Evolutionary conservation across 2,113 vertebrate genomes (phyloP).

Genomic region (Heterocephalus glaber): DNA sequence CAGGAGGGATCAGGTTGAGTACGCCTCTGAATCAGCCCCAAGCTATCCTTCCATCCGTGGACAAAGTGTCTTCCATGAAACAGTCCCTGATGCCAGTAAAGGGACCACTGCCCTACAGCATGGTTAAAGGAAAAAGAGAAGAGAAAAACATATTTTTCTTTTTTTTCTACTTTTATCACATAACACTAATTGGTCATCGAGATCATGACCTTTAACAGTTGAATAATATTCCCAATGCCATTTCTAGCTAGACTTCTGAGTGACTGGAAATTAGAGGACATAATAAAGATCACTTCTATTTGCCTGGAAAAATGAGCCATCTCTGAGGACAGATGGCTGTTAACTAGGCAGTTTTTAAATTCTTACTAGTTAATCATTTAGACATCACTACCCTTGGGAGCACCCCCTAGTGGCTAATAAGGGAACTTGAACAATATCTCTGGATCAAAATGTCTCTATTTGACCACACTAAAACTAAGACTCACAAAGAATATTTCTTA

Average conservation of each 20-base stretch:
- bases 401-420: background rate
- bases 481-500: background rate
- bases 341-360: background rate
- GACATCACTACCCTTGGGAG: background rate
- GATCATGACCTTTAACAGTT: background rate
- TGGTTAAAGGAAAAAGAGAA: conserved; percentile 5
- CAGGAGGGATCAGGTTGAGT: background rate
- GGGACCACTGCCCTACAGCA: background rate
- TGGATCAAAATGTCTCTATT: background rate
- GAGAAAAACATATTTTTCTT: background rate
- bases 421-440: background rate
- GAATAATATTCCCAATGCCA: background rate
- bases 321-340: background rate
- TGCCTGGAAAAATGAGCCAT: background rate
- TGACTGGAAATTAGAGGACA: background rate
- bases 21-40: background rate
- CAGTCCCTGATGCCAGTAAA: background rate
- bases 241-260: background rate
- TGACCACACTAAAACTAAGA: background rate
- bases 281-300: background rate
- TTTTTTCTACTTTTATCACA: background rate
- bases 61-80: background rate
- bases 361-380: background rate
- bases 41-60: background rate
- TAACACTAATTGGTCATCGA: background rate